phyloP scores from a whole-genome alignment of 1,140 invertebrate species.

The Zaprionus inermis region DNA sequence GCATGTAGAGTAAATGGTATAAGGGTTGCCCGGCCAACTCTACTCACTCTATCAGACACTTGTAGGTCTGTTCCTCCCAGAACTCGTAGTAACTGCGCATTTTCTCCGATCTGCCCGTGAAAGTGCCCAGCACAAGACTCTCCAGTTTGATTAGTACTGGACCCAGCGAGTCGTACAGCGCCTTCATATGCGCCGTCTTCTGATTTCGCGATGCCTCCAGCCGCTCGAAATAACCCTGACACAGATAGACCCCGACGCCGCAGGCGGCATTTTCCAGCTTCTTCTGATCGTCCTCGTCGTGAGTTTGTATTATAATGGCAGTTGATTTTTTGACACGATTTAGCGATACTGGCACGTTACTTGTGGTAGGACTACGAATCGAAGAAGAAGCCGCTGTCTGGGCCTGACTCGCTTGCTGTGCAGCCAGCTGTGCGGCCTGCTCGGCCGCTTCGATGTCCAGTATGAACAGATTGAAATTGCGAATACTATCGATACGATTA shows the following conservation, averaged over 20 bases:
- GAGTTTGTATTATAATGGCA: slow-evolving; percentile 43
- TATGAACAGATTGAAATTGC: slow-evolving; percentile 86
- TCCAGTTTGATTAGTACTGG: slow-evolving; percentile 93
- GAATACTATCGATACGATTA: slow-evolving; percentile 86
- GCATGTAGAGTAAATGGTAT: too few relatives aligned
- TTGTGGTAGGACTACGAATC: too few relatives aligned
- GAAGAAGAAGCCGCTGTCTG: background rate
- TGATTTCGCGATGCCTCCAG: slow-evolving; percentile 88
- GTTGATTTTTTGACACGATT: slow-evolving; percentile 32
- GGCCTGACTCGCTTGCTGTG: background rate
- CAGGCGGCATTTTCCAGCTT: slow-evolving; percentile 47
- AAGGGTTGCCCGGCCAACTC: background rate
- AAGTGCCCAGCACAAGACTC: slow-evolving; percentile 88
- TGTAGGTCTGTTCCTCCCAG: slow-evolving; percentile 90
- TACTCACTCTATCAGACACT: slow-evolving; percentile 85
- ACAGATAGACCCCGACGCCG: slow-evolving; percentile 76
- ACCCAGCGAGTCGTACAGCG: slow-evolving; percentile 89
- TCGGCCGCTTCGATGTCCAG: slow-evolving; percentile 60
- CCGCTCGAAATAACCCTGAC: slow-evolving; percentile 81
- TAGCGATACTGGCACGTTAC: background rate
- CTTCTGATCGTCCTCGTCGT: slow-evolving; percentile 18
- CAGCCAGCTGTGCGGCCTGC: background rate
- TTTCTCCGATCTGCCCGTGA: slow-evolving; percentile 86
- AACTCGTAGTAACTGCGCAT: slow-evolving; percentile 89
- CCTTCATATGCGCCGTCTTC: slow-evolving; percentile 87